A percentile compares a stretch with the other conserved stretches of the same genome.
phyloP scores from a whole-genome alignment of 2,797 vertebrate species.

The Megalops cyprinoides region DNA sequence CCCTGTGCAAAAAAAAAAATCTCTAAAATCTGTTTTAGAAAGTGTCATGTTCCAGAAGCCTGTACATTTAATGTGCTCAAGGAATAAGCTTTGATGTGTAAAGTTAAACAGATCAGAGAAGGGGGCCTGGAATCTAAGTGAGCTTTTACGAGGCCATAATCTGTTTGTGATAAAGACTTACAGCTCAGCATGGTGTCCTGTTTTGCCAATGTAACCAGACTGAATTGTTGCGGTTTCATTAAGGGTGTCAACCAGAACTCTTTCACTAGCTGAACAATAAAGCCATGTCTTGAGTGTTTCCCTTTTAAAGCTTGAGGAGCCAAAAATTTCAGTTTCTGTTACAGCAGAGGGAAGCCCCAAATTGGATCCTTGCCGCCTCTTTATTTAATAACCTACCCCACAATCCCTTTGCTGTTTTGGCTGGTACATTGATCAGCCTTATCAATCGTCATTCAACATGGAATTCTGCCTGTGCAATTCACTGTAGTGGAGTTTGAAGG shows the following conservation, averaged over 20 bases:
- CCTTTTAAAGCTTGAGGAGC: background rate
- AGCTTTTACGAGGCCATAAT: background rate
- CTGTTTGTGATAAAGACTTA: background rate
- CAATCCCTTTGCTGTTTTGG: background rate
- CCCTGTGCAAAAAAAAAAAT: background rate
- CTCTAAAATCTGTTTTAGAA: background rate
- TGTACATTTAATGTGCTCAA: conserved; percentile 23
- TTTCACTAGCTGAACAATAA: background rate
- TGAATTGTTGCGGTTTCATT: background rate
- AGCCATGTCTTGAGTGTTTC: background rate
- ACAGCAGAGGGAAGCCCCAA: background rate
- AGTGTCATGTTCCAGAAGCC: background rate
- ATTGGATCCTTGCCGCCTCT: too few species aligned
- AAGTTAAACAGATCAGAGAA: background rate
- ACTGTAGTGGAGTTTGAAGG: too few species aligned
- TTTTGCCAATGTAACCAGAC: background rate
- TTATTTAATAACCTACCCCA: background rate
- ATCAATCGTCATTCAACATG: too few species aligned
- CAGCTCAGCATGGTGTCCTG: background rate
- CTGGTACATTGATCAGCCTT: too few species aligned
- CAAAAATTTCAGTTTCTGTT: background rate
- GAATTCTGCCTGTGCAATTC: too few species aligned
- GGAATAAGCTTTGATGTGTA: background rate
- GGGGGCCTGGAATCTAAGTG: background rate
- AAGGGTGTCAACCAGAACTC: background rate